These are phyloP conservation scores for Choloepus didactylus DNA, from an alignment of 2,797 vertebrate genomes.

Conservation along the genomic window DNA sequence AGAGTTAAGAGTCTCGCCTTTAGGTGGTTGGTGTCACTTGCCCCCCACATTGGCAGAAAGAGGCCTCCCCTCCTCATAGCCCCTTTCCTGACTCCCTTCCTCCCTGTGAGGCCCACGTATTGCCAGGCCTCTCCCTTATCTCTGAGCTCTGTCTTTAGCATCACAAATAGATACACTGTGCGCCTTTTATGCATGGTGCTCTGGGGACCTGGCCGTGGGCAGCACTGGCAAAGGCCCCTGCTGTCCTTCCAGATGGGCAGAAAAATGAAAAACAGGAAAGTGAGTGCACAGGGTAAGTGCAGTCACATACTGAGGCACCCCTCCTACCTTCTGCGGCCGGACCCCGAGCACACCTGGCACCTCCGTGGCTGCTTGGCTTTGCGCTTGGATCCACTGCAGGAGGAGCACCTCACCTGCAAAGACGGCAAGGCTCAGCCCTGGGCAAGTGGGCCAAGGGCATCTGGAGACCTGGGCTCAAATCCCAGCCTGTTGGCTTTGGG, in stretches of 20 bases:
- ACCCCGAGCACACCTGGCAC: slow-evolving; percentile 77
- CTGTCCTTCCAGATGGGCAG: neutral
- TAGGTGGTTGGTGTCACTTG: neutral
- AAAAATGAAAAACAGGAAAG: neutral
- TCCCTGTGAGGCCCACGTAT: neutral
- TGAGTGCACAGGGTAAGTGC: no score
- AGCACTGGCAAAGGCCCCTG: accelerated
- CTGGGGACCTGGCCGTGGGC: neutral
- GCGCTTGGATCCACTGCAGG: slow-evolving; percentile 71
- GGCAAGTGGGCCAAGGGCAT: neutral
- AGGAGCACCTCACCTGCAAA: slow-evolving; percentile 65
- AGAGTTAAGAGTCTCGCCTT: neutral
- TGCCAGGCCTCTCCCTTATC: neutral
- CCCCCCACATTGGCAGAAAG: accelerated
- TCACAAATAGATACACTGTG: neutral
- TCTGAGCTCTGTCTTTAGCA: neutral
- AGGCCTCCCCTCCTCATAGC: neutral
- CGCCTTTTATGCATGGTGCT: neutral
- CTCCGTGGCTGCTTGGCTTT: slow-evolving; percentile 68
- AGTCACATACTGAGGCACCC: accelerated
- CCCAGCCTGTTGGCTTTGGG: neutral
- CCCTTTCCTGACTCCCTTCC: neutral
- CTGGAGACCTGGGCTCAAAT: neutral
- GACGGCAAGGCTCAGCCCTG: neutral
- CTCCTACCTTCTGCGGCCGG: slow-evolving; percentile 80